phyloP scores from a whole-genome alignment of 2,113 vertebrate genomes.

The Emydura subglobosa region DNA sequence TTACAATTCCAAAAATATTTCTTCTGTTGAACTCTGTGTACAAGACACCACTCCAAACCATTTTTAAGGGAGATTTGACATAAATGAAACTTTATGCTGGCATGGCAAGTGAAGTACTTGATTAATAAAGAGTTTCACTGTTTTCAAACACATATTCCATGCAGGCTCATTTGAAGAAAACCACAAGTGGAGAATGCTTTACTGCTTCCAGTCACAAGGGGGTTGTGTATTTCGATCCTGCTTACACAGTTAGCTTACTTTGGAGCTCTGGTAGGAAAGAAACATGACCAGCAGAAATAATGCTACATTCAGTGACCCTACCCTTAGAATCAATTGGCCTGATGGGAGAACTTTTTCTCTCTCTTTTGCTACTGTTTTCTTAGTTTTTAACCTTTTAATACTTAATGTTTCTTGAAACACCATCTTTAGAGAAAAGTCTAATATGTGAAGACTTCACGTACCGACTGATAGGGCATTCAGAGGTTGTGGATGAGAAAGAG shows the following conservation, averaged over 20 bases:
- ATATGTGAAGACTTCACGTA: not conserved
- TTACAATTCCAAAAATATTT: conserved; percentile 92
- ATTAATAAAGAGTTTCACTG: conserved; percentile 95
- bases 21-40: conserved; percentile 84
- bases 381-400: conserved; percentile 86
- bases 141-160: conserved; percentile 95
- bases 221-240: conserved; percentile 93
- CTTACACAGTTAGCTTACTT: conserved; percentile 96
- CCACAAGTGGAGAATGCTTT: conserved; percentile 95
- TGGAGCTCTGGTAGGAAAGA: conserved; percentile 94
- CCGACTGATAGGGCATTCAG: not conserved
- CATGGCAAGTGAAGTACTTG: conserved; percentile 86
- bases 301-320: conserved; percentile 94
- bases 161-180: conserved; percentile 94
- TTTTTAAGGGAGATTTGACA: conserved; percentile 86
- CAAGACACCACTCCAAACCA: conserved; percentile 85
- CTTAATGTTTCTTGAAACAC: conserved; percentile 76
- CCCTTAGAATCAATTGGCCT: conserved; percentile 83
- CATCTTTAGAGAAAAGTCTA: conserved; percentile 57
- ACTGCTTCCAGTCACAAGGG: conserved; percentile 96
- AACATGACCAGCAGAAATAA: conserved; percentile 93
- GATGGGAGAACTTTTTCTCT: conserved; percentile 77
- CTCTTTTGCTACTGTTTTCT: conserved; percentile 82
- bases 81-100: conserved; percentile 90
- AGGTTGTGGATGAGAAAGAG: conserved; percentile 3